These are phyloP conservation scores for Neocloeon triangulifer DNA, from an alignment of 1,140 invertebrate species.

Conservation along the genomic window DNA sequence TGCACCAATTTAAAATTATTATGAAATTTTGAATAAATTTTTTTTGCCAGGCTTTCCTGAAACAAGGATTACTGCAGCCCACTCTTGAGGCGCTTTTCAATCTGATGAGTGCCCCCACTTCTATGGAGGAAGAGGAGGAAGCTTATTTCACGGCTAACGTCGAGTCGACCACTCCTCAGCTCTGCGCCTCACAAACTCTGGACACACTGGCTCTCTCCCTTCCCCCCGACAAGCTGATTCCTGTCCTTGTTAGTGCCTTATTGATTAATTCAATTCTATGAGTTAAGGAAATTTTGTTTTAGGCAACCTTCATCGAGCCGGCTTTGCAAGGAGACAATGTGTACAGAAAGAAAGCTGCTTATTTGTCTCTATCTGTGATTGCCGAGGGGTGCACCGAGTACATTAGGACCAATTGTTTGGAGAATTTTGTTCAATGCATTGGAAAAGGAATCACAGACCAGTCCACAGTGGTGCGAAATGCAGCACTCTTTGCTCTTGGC, in stretches of 20 bases:
- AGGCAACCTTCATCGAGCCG: constrained; percentile 35
- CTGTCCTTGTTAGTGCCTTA: constrained; percentile 28
- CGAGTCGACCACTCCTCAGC: constrained; percentile 31
- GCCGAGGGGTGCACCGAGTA: constrained; percentile 62
- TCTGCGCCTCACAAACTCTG: constrained; percentile 45
- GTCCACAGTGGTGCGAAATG: constrained; percentile 36
- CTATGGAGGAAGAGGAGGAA: constrained; percentile 31
- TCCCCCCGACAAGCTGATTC: constrained; percentile 51
- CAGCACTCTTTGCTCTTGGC: constrained; percentile 56
- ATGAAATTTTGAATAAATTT: not conserved
- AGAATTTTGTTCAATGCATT: constrained; percentile 41
- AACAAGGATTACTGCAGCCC: constrained; percentile 45
- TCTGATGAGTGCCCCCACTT: constrained; percentile 32
- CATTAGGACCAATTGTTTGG: constrained; percentile 44
- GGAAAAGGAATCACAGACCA: constrained; percentile 42
- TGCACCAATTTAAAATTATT: not conserved
- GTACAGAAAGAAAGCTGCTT: constrained; percentile 40
- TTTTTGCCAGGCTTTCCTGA: constrained; percentile 31
- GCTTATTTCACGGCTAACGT: constrained; percentile 33
- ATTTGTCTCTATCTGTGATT: constrained; percentile 45
- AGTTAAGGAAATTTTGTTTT: constrained; percentile 11
- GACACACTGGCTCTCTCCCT: constrained; percentile 53
- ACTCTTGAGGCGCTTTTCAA: constrained; percentile 42
- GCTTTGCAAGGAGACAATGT: constrained; percentile 29
- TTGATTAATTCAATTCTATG: constrained; percentile 5